Evolutionary conservation across 2,113 vertebrate species (phyloP).

Genomic region (Amazona vittata): DNA sequence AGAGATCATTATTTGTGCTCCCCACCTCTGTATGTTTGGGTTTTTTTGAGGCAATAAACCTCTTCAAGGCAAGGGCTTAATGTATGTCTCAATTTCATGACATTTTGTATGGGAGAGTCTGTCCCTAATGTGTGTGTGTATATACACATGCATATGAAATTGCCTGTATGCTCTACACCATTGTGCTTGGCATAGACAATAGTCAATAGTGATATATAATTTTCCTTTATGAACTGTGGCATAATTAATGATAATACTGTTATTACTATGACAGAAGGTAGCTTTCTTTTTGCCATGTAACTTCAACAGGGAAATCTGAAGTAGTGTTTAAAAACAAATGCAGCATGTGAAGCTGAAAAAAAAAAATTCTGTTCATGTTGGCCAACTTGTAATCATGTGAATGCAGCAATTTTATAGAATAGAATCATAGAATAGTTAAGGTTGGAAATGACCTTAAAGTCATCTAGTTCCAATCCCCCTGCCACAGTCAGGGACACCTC

Average conservation of each 20-base stretch:
- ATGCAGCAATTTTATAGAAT: background rate
- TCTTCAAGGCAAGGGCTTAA: background rate
- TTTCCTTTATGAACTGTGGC: background rate
- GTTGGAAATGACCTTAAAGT: too few relatives aligned
- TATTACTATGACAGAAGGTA: background rate
- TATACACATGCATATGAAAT: background rate
- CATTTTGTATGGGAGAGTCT: background rate
- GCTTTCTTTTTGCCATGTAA: background rate
- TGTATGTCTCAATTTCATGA: background rate
- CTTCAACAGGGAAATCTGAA: background rate
- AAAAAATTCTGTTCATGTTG: background rate
- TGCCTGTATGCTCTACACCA: accelerated
- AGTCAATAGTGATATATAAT: background rate
- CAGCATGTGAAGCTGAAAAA: background rate
- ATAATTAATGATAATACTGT: background rate
- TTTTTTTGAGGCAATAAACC: background rate
- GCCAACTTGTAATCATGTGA: background rate
- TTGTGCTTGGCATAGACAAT: background rate
- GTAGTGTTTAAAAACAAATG: background rate
- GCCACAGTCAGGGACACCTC: too few relatives aligned
- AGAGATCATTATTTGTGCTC: background rate
- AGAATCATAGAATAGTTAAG: too few relatives aligned
- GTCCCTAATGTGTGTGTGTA: background rate
- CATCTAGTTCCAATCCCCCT: too few relatives aligned
- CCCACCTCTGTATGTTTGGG: background rate